A percentile compares a stretch with the other conserved stretches of the same genome.
phyloP scores from a whole-genome alignment of 2,113 vertebrate species.

The Gnathonemus longibarbis region DNA sequence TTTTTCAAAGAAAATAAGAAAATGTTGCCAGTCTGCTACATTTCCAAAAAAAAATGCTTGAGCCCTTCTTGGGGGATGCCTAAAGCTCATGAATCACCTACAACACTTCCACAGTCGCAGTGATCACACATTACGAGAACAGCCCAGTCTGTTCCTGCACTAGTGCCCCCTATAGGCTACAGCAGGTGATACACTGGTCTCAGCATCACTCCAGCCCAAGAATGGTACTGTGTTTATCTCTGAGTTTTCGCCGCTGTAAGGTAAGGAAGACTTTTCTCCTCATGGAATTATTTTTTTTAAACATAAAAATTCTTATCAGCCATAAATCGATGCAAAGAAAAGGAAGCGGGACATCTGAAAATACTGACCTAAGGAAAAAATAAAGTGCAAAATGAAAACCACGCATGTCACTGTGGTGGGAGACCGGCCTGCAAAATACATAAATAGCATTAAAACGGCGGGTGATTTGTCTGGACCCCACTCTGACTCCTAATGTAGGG shows the following conservation, averaged over 20 bases:
- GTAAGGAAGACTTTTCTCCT: neutral
- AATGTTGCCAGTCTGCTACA: neutral
- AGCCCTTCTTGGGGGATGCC: neutral
- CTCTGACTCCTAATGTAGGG: too few relatives aligned
- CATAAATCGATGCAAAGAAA: neutral
- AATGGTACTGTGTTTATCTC: neutral
- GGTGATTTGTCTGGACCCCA: neutral
- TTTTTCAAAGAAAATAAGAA: neutral
- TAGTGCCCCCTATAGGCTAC: neutral
- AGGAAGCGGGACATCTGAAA: neutral
- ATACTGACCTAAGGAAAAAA: neutral
- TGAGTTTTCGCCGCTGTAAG: neutral
- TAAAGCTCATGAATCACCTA: neutral
- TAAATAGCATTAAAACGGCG: neutral
- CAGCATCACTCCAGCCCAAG: neutral
- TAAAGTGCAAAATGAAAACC: neutral
- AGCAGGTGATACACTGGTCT: neutral
- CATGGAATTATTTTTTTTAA: neutral
- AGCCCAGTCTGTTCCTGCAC: neutral
- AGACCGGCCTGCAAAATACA: neutral
- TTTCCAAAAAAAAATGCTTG: neutral
- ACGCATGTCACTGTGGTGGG: neutral
- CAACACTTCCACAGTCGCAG: neutral
- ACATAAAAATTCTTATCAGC: neutral
- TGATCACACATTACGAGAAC: neutral